Evolutionary conservation across 64 coral and sea anemone genomes (phyloP), one percentile per base, ranked within the genome.

Genomic region (Pocillopora verrucosa): DNA sequence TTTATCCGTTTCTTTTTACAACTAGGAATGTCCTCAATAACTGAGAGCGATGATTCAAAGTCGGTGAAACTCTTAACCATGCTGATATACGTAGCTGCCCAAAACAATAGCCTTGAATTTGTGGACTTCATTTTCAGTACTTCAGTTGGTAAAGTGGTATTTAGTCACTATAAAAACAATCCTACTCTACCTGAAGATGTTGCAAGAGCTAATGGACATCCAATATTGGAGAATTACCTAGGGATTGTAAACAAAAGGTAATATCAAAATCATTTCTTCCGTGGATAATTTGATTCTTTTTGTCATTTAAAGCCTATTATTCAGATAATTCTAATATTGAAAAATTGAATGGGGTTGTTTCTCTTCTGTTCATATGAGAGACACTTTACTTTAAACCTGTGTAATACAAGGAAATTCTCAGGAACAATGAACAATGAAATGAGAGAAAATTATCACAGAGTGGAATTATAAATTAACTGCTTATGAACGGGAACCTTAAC

Each of bases 1-100:
- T 67, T 22, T 22, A 17, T 15, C 63, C 22, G 16, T 9, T 20
- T 22, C n/a, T 19, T 67, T 67, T 19, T 67, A 7, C 30, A 30
- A 30, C 0, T 20, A 69, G 67, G 67, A 24, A 24, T 6, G 25
- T 70, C 20, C 10, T n/a, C 20, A 19, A 24, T 1, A 70, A 70
- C 5, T 70, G 19, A 70, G 0, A 70, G 67, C 3, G 11, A 22
- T 24, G 7, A 3, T 24, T 20, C 20, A 24, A 24, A 24, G 67
- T 70, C 67, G 25, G 67, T 89, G 63, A 13, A 89, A 37, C 45
- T 89, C 20, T n/a, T 89, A 65, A 63, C 65, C 37, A 36, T 80
- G 16, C 77, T 89, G 59, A 76, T 89, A 4, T 89, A 89, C 64
- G 58, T 67, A 51, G 87, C 87, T 57, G 87, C 87, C 10, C 59